Percentiles rank a stretch among this genome's conserved stretches.
Conservation (phyloP, 2,797 vertebrate genomes). For the Bradypus variegatus region DNA sequence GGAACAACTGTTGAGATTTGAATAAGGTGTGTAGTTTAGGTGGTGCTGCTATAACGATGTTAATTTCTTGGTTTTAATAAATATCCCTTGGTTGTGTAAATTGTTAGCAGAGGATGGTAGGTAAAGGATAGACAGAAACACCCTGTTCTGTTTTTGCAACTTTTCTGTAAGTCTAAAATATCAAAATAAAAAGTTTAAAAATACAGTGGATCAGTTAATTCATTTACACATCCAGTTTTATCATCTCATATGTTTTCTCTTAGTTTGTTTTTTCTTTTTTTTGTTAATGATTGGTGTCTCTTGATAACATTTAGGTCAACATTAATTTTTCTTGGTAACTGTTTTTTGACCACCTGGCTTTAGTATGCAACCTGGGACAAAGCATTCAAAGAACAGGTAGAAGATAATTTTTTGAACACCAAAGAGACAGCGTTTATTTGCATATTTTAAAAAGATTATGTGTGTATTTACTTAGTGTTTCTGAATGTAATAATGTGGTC, state of each 20-base stretch:
- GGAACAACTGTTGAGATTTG: not conserved
- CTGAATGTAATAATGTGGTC: not conserved
- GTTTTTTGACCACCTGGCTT: not conserved
- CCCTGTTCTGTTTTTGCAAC: not conserved
- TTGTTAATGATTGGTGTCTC: not conserved
- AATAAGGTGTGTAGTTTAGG: not conserved
- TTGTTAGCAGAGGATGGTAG: not conserved
- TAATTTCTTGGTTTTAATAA: not conserved
- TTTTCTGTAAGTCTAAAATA: slow-evolving; percentile 6
- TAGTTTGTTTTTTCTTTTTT: not conserved
- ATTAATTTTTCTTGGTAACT: not conserved
- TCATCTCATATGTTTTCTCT: not conserved
- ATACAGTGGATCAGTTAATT: not conserved
- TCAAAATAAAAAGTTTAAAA: not conserved
- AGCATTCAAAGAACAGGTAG: not conserved
- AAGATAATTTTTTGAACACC: not conserved
- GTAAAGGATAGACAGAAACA: not conserved
- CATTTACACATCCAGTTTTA: not conserved
- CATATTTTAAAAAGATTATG: not conserved
- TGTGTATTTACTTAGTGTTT: not conserved
- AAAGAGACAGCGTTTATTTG: not conserved
- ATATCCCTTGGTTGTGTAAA: not conserved
- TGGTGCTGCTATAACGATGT: not conserved
- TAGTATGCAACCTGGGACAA: not conserved
- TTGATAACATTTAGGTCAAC: too few relatives aligned